Conservation (phyloP, 2,113 vertebrate species). For the Lophochroa leadbeateri region DNA sequence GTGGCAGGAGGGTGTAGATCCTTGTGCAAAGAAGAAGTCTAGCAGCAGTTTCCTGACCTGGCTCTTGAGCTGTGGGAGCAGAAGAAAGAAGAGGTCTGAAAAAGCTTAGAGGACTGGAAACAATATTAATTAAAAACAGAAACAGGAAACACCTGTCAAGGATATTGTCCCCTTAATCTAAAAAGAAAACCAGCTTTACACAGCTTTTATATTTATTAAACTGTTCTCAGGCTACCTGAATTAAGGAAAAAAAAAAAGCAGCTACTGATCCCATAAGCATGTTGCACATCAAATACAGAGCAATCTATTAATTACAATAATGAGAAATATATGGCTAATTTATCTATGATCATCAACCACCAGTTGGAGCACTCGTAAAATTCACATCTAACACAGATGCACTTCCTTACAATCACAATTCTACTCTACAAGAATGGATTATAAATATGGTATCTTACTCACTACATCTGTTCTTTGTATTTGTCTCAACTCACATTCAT, state of each 20-base stretch:
- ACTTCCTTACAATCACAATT: not conserved
- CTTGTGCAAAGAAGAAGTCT: too few species aligned
- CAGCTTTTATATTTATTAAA: not conserved
- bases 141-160: conserved; percentile 6
- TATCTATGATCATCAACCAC: not conserved
- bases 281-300: not conserved
- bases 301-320: not conserved
- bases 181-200: not conserved
- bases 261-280: not conserved
- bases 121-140: not conserved
- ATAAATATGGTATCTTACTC: not conserved
- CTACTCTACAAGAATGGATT: not conserved
- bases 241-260: not conserved
- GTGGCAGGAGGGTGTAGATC: too few species aligned
- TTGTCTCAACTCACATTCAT: not conserved
- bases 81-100: not conserved
- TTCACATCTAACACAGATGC: not conserved
- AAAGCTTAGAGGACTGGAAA: not conserved
- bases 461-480: not conserved
- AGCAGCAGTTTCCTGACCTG: too few species aligned
- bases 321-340: not conserved
- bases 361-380: not conserved
- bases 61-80: too few species aligned
- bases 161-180: not conserved
- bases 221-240: not conserved